Evolutionary conservation across 1,140 invertebrate species (phyloP).

Genomic region (Metaphire vulgaris): DNA sequence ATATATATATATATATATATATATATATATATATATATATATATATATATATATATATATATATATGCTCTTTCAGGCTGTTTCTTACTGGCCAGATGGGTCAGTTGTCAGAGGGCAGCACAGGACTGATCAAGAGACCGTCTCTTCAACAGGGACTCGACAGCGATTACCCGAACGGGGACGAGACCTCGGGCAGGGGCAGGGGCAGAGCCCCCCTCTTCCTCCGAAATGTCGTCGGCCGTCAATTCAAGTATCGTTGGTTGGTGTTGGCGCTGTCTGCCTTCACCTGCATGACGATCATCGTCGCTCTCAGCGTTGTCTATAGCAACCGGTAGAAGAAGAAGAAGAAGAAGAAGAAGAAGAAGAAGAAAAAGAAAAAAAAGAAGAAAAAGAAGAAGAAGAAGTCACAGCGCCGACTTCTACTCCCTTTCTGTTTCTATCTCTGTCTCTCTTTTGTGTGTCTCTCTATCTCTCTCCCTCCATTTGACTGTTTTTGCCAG

Average conservation of each 20-base stretch:
- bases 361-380: too few species aligned
- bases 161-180: neutral
- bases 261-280: constrained; percentile 16
- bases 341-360: too few species aligned
- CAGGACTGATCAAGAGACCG: constrained; percentile 6
- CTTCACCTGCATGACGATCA: constrained; percentile 28
- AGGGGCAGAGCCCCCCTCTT: constrained; percentile 16
- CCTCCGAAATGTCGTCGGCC: constrained; percentile 20
- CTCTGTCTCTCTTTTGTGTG: too few species aligned
- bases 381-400: too few species aligned
- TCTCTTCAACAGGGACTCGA: neutral
- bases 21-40: too few species aligned
- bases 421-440: too few species aligned
- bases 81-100: constrained; percentile 17
- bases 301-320: constrained; percentile 24
- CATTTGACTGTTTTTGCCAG: too few species aligned
- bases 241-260: constrained; percentile 25
- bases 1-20: too few species aligned
- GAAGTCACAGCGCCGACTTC: too few species aligned
- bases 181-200: too few species aligned
- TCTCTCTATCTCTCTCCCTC: too few species aligned
- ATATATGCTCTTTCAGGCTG: constrained; percentile 10
- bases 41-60: too few species aligned
- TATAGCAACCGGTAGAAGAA: constrained; percentile 21
- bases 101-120: constrained; percentile 13